phyloP scores from a whole-genome alignment of 2,113 vertebrate species.

The Petromus typicus region DNA sequence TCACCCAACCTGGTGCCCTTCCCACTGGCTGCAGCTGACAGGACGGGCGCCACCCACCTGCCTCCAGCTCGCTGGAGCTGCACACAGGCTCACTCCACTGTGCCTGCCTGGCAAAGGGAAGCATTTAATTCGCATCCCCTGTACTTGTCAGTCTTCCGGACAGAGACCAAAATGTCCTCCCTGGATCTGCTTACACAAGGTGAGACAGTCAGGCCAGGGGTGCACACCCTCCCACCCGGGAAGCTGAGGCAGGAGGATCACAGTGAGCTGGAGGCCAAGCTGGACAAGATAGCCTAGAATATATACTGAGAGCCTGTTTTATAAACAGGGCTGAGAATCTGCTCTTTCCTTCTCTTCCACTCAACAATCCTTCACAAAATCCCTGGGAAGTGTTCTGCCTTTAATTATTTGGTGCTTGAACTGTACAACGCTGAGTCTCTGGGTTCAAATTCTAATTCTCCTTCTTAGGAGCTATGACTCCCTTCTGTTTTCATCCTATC shows the following conservation, averaged over 20 bases:
- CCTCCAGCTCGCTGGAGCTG: neutral
- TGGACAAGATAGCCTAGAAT: too few species aligned
- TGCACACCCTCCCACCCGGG: too few species aligned
- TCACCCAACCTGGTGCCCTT: neutral
- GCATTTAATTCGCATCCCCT: neutral
- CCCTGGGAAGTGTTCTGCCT: neutral
- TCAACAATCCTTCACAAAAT: neutral
- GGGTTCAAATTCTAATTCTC: neutral
- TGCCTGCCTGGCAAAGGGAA: neutral
- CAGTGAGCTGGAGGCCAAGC: too few species aligned
- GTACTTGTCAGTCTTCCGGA: neutral
- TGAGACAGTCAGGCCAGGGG: too few species aligned
- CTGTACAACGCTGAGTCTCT: neutral
- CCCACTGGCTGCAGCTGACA: neutral
- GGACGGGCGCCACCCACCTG: too few species aligned
- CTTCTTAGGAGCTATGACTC: neutral
- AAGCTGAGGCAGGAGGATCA: too few species aligned
- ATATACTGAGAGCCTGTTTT: neutral
- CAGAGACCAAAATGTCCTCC: neutral
- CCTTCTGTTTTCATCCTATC: neutral
- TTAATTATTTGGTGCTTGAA: neutral
- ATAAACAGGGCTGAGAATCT: neutral
- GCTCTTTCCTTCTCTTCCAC: neutral
- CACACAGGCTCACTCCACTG: neutral
- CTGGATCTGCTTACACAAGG: neutral